phyloP scores from a whole-genome alignment of 2,797 vertebrate genomes.

The Phataginus tetradactyla region DNA sequence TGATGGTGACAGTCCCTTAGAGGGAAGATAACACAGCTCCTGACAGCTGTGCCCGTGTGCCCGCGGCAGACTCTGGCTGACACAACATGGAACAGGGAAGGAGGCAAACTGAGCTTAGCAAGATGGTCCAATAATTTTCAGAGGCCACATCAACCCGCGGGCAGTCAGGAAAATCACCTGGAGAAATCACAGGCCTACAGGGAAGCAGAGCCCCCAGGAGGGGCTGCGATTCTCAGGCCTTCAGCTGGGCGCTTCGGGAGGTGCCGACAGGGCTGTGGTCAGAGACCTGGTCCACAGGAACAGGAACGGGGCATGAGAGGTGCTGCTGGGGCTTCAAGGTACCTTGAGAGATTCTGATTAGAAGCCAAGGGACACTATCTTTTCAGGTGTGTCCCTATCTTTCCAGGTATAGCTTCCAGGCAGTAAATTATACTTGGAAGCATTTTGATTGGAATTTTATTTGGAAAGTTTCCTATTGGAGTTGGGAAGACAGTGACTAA shows the following conservation, averaged over 20 bases:
- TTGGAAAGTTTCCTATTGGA: not conserved
- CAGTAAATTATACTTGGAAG: slow-evolving; percentile 4
- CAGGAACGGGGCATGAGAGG: not conserved
- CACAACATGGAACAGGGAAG: not conserved
- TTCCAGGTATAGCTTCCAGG: slow-evolving; percentile 19
- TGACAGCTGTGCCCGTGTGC: not conserved
- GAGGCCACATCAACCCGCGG: not conserved
- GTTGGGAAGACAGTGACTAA: slow-evolving; percentile 46
- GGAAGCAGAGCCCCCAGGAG: not conserved
- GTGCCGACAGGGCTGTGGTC: not conserved
- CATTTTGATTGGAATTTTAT: slow-evolving; percentile 46
- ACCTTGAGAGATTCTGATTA: slow-evolving; percentile 56
- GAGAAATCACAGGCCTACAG: not conserved
- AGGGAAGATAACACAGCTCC: not conserved
- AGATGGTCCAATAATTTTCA: not conserved
- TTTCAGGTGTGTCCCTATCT: not conserved
- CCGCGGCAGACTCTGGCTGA: not conserved
- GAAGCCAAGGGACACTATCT: not conserved
- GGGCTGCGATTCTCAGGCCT: not conserved
- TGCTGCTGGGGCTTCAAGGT: slow-evolving; percentile 43
- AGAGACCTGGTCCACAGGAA: not conserved
- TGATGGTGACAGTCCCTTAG: not conserved
- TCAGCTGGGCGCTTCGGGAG: not conserved
- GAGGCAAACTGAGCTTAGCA: not conserved
- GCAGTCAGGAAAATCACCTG: not conserved